phyloP scores from a whole-genome alignment of 2,797 vertebrate genomes.

The Clarias laeviceps region DNA sequence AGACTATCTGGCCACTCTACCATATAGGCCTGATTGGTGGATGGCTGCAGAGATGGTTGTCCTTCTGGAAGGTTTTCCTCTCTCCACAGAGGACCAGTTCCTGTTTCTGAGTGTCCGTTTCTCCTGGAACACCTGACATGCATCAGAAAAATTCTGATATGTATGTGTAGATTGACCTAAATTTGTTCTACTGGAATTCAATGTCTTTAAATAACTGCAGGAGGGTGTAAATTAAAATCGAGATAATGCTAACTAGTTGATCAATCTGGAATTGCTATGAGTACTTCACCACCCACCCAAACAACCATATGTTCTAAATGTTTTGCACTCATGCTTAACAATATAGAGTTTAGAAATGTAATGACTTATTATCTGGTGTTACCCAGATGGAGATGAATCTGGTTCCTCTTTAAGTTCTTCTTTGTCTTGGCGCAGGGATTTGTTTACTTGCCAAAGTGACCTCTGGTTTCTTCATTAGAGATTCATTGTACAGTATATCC shows the following conservation, averaged over 20 bases:
- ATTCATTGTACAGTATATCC: background rate
- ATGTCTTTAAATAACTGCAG: background rate
- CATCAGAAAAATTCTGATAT: background rate
- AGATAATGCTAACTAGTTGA: background rate
- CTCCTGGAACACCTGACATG: background rate
- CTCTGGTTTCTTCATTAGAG: background rate
- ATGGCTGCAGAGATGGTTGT: too few species aligned
- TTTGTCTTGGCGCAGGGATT: background rate
- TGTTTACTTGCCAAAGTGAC: background rate
- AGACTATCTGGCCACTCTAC: too few species aligned
- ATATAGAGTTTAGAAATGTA: background rate
- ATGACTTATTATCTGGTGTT: background rate
- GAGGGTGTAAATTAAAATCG: background rate
- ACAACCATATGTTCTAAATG: background rate
- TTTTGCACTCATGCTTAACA: background rate
- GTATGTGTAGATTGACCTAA: background rate
- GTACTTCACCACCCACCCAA: background rate
- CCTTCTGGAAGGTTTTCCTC: too few species aligned
- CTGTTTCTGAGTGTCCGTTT: background rate
- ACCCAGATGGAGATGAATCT: background rate
- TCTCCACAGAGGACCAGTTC: too few species aligned
- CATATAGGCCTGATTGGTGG: too few species aligned
- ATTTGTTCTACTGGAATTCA: background rate
- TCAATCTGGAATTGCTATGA: background rate
- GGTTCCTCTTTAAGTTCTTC: background rate